Evolutionary conservation across 2,888 invertebrate genomes (phyloP).

Genomic region (Ormyrus labotus): DNA sequence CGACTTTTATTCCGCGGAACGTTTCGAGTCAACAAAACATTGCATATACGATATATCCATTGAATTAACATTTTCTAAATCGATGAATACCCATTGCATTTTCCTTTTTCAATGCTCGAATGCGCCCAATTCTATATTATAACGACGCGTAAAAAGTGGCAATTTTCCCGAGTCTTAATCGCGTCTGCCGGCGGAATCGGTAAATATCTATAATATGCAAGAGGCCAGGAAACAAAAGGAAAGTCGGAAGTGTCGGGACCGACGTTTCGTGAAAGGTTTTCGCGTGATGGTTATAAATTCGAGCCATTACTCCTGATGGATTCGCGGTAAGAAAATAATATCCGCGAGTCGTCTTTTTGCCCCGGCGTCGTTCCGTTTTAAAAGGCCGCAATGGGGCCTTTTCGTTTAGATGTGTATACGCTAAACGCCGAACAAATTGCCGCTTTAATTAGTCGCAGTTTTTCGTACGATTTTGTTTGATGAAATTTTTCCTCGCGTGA

Average conservation of each 20-base stretch:
- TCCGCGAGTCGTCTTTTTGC: not conserved
- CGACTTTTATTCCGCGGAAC: too few species aligned
- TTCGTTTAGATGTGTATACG: not conserved
- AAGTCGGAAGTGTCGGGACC: constrained; percentile 41
- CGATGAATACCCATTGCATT: constrained; percentile 5
- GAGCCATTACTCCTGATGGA: constrained; percentile 21
- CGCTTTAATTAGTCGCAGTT: not conserved
- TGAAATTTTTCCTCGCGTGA: not conserved
- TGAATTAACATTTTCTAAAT: constrained; percentile 6
- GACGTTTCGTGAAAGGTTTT: constrained; percentile 14
- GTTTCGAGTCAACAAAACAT: not conserved
- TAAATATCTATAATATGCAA: not conserved
- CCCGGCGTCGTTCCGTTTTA: too few species aligned
- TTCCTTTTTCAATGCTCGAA: constrained; percentile 1
- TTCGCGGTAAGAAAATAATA: constrained; percentile 28
- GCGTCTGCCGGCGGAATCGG: not conserved
- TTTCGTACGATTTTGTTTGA: not conserved
- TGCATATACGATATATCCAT: not conserved
- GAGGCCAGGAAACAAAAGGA: constrained; percentile 27
- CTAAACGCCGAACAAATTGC: not conserved
- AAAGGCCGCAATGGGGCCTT: not conserved
- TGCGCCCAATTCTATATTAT: not conserved
- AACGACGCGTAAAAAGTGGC: constrained; percentile 6
- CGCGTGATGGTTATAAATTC: constrained; percentile 22
- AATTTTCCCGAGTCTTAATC: constrained; percentile 12